These are phyloP conservation scores for Platerodrilus igneus DNA, from an alignment of 2,888 invertebrate species.

Conservation along the genomic window DNA sequence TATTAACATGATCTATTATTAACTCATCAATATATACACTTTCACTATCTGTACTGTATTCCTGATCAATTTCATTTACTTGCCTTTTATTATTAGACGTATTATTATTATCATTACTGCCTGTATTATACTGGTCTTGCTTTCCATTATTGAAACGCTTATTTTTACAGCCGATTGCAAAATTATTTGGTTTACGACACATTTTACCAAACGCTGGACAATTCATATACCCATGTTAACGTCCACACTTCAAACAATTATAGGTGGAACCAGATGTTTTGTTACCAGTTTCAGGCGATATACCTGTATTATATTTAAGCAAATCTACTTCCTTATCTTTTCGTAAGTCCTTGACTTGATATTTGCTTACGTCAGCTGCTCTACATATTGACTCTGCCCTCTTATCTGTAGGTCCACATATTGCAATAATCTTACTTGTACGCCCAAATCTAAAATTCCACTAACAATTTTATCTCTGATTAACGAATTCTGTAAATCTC, in stretches of 20 bases:
- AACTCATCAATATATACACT: neutral
- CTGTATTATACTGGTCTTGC: no score
- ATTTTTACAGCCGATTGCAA: slow-evolving; percentile 18
- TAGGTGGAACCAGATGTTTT: slow-evolving; percentile 1
- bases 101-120: neutral
- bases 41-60: no score
- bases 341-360: slow-evolving; percentile 24
- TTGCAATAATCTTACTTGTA: slow-evolving; percentile 26
- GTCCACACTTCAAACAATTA: slow-evolving; percentile 23
- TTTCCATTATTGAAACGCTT: no score
- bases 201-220: slow-evolving; percentile 26
- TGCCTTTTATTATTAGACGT: slow-evolving; percentile 2
- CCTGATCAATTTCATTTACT: slow-evolving; percentile 5
- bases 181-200: slow-evolving; percentile 22
- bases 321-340: slow-evolving; percentile 22
- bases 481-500: slow-evolving; percentile 14
- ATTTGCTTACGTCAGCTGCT: slow-evolving; percentile 27
- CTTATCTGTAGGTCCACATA: slow-evolving; percentile 10
- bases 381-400: slow-evolving; percentile 23
- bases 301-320: slow-evolving; percentile 5
- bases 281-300: neutral
- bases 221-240: slow-evolving; percentile 10
- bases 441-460: slow-evolving; percentile 18
- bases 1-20: slow-evolving; percentile 3
- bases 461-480: slow-evolving; percentile 14